Conservation (phyloP, 2,888 invertebrate genomes). For the Polymixis flavicincta region DNA sequence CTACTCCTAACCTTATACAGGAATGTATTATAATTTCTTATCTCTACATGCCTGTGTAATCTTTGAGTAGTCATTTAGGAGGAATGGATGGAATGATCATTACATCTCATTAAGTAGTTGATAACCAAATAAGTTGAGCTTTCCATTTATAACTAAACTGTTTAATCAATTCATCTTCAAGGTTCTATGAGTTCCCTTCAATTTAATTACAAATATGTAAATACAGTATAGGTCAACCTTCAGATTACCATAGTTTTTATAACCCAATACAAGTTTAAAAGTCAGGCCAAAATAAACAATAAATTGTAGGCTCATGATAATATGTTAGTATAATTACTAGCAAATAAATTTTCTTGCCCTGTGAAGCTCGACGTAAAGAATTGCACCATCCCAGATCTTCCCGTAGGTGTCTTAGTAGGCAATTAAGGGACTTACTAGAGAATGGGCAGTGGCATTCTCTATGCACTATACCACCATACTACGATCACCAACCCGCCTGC, state of each 20-base stretch:
- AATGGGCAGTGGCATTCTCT: no score
- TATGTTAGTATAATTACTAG: no score
- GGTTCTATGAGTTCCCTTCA: neutral
- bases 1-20: neutral
- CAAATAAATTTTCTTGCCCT: no score
- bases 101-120: neutral
- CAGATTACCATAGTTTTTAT: constrained; percentile 8
- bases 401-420: no score
- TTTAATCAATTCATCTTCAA: neutral
- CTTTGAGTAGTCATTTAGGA: neutral
- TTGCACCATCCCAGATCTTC: no score
- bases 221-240: neutral
- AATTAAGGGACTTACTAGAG: no score
- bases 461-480: no score
- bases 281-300: no score
- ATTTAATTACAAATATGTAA: neutral
- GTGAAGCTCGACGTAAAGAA: no score
- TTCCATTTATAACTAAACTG: neutral
- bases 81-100: neutral
- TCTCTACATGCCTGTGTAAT: neutral
- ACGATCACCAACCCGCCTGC: no score
- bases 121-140: neutral
- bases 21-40: no score
- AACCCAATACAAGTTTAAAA: neutral
- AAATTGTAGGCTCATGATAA: no score